Base-by-base conservation (phyloP, 2,113 vertebrate species). In the Cynopterus brachyotis region DNA sequence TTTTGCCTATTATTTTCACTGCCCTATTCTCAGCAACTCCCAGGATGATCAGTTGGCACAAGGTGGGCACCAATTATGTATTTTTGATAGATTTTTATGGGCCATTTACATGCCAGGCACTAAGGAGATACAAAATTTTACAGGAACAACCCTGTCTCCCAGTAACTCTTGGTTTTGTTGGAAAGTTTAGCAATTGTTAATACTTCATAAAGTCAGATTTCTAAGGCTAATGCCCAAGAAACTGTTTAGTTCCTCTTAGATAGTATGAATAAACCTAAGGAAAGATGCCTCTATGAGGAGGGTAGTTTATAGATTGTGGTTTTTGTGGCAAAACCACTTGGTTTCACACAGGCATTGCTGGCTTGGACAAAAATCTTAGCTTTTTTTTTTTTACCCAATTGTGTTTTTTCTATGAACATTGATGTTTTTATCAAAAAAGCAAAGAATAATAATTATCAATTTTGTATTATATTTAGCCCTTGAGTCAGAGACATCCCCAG, bases 371-470 rank as follows among this genome's bases (percentile, higher is more conserved):
- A 83, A 19, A 91, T 13, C 26, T 89, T 60, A 64, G 59, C 47
- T 53, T 83, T 32, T 10, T 57, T 20, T 32, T 83, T 89, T 72
- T 19, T 42, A 40, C 9, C 86, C 73, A 55, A 5, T 19, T 97
- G 30, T 90, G 15, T 4, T 83, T 90, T 91, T 93, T 59, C 32
- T 64, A 62, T 64, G 28, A 85, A 78, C 16, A 82, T 37, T 30
- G 35, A 4, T 84, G 32, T 57, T 91, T 84, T 95, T 86, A 62
- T 89, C 84, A 76, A 92, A 97, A 89, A 75, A 55, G 7, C 26
- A 91, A 22, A 91, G 42, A 6, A 40, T 69, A 91, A 59, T 75
- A 88, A 88, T 30, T 69, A 37, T 6, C 45, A 40, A 32, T 75
- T 5, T 16, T 80, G 22, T 75, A 16, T 67, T 62, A 70, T 42